A percentile compares a stretch with the other conserved stretches of the same genome.
phyloP scores from a whole-genome alignment of 2,113 vertebrate species.

The Spea multiplicata region DNA sequence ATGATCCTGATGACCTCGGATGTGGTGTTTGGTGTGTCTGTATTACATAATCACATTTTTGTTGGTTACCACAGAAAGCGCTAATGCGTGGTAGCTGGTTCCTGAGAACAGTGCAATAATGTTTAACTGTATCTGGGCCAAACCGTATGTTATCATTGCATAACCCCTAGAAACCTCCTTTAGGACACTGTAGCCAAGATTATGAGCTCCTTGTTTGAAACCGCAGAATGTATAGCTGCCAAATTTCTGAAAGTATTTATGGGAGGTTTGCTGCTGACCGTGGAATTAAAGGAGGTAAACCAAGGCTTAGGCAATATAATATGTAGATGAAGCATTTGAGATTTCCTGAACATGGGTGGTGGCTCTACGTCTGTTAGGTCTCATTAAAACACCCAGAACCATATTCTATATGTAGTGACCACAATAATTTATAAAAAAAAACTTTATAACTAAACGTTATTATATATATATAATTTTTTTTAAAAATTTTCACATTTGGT shows the following conservation, averaged over 20 bases:
- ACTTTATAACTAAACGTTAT: too few relatives aligned
- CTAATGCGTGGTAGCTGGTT: constrained; percentile 16
- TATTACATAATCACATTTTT: constrained; percentile 11
- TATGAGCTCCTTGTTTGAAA: constrained; percentile 10
- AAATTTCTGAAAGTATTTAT: constrained; percentile 5
- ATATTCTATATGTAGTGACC: too few relatives aligned
- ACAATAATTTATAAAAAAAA: too few relatives aligned
- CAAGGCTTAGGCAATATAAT: background rate
- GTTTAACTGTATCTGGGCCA: constrained; percentile 9
- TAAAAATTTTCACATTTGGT: too few relatives aligned
- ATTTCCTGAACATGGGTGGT: background rate
- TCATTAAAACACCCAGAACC: background rate
- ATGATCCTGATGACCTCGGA: background rate
- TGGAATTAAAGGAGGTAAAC: background rate
- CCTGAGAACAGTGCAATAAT: background rate
- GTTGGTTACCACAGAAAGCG: background rate
- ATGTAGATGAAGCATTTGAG: background rate
- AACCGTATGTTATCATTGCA: constrained; percentile 26
- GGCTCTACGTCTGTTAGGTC: background rate
- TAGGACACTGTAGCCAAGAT: constrained; percentile 21
- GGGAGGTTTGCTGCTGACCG: background rate
- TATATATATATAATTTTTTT: too few relatives aligned
- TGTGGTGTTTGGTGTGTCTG: background rate
- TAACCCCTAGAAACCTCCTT: constrained; percentile 25
- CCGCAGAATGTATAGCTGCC: constrained; percentile 11